A percentile compares a stretch with the other conserved stretches of the same genome.
Evolutionary conservation across 2,113 vertebrate genomes (phyloP).

Genomic region (Aptenodytes forsteri): DNA sequence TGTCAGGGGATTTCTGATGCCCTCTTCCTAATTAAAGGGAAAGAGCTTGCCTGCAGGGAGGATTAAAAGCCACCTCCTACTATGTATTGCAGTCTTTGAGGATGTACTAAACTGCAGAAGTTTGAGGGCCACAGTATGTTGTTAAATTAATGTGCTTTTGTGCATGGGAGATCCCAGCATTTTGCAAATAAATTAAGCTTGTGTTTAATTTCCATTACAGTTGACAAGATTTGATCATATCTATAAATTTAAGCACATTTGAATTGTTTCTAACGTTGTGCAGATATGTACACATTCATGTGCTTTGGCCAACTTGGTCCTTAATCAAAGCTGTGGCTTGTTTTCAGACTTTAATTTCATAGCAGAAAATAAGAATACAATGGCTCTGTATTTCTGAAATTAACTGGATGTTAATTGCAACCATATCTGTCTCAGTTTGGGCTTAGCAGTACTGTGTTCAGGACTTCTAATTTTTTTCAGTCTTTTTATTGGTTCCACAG

Average conservation of each 20-base stretch:
- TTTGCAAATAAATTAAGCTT: background rate
- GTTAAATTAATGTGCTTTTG: background rate
- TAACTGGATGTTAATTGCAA: background rate
- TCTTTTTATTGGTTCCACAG: background rate
- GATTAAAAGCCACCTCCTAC: background rate
- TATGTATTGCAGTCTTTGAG: background rate
- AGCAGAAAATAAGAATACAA: background rate
- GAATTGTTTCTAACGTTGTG: background rate
- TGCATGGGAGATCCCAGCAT: background rate
- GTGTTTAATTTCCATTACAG: background rate
- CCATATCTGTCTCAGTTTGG: background rate
- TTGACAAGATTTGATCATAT: background rate
- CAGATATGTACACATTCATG: accelerated
- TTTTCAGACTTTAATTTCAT: background rate
- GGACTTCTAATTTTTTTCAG: background rate
- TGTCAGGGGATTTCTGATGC: background rate
- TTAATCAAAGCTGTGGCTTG: background rate
- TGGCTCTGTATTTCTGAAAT: background rate
- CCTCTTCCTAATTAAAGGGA: background rate
- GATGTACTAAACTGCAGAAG: background rate
- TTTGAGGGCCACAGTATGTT: background rate
- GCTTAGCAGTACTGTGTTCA: background rate
- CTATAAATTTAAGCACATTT: background rate
- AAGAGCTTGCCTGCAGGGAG: background rate
- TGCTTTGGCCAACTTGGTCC: background rate